Evolutionary conservation across 2,797 vertebrate species (phyloP).

Genomic region (Manis pentadactyla): DNA sequence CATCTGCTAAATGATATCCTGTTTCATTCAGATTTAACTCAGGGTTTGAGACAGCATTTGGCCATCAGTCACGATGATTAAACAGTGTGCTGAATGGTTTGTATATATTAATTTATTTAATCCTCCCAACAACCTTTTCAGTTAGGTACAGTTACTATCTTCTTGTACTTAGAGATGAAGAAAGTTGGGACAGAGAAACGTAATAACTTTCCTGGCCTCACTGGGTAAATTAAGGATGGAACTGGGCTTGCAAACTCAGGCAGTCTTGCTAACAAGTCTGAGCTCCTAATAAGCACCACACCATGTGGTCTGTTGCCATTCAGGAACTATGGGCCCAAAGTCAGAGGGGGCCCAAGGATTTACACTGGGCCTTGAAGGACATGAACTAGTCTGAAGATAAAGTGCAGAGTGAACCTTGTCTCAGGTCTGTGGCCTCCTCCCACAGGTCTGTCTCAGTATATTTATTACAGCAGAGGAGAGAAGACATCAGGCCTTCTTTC

Average conservation of each 20-base stretch:
- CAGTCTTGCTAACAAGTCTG: background rate
- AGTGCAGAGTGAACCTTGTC: background rate
- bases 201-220: background rate
- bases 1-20: background rate
- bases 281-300: background rate
- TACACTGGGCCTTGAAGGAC: background rate
- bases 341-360: background rate
- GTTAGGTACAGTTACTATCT: background rate
- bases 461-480: background rate
- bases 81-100: background rate
- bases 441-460: background rate
- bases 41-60: background rate
- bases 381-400: background rate
- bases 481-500: background rate
- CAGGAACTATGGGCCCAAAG: background rate
- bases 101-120: background rate
- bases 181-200: background rate
- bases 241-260: background rate
- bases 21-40: background rate
- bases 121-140: background rate
- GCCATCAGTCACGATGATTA: too few species aligned
- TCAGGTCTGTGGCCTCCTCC: background rate
- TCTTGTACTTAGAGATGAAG: background rate
- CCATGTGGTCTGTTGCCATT: background rate
- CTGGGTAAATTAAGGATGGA: background rate